Conservation (phyloP, 1,140 invertebrate genomes). For the Pararge aegeria region DNA sequence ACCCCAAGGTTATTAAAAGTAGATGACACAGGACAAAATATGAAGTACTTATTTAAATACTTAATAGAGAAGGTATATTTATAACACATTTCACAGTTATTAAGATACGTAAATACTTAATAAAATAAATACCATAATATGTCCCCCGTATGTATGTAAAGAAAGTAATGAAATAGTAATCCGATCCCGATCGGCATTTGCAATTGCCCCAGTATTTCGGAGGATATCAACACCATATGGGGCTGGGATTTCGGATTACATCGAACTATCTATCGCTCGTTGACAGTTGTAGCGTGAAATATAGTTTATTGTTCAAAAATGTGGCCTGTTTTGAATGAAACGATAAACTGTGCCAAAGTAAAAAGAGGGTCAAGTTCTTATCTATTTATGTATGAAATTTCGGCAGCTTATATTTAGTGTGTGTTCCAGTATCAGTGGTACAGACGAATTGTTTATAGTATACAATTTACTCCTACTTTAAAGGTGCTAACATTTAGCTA, state of each 20-base stretch:
- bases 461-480: no score
- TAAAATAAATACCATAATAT: no score
- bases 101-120: no score
- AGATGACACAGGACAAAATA: no score
- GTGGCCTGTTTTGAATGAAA: slow-evolving; percentile 1
- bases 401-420: not conserved
- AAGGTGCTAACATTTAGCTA: no score
- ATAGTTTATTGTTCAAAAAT: slow-evolving; percentile 34
- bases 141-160: no score
- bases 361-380: not conserved
- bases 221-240: slow-evolving; percentile 54
- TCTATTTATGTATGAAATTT: not conserved
- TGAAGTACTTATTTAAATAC: no score
- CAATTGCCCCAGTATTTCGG: slow-evolving; percentile 7
- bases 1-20: no score
- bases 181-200: not conserved
- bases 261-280: slow-evolving; percentile 28
- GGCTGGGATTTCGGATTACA: slow-evolving; percentile 22
- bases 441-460: no score
- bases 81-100: no score
- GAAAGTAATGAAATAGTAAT: not conserved
- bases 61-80: no score
- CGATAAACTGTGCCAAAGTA: not conserved
- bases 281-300: slow-evolving; percentile 55
- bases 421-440: no score